phyloP scores from a whole-genome alignment of 2,113 vertebrate species.

The Ramphastos sulfuratus region DNA sequence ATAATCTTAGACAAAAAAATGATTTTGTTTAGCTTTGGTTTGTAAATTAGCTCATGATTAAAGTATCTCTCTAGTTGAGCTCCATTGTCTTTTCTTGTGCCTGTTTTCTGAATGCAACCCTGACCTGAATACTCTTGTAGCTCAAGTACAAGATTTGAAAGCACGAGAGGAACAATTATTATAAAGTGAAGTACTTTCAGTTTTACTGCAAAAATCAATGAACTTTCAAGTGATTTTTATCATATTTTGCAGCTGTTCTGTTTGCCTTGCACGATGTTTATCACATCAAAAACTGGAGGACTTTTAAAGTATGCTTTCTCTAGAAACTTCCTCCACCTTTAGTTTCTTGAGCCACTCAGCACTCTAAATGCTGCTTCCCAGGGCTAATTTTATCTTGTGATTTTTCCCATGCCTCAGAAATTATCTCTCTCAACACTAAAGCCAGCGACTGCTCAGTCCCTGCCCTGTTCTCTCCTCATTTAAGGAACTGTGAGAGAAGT shows the following conservation, averaged over 20 bases:
- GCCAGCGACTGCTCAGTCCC: neutral
- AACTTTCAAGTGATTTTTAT: constrained; percentile 86
- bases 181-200: constrained; percentile 83
- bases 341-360: neutral
- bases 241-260: constrained; percentile 80
- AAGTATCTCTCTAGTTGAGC: constrained; percentile 78
- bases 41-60: constrained; percentile 88
- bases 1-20: constrained; percentile 82
- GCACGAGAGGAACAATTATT: constrained; percentile 79
- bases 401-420: constrained; percentile 8
- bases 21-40: constrained; percentile 83
- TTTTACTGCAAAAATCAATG: constrained; percentile 85
- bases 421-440: neutral
- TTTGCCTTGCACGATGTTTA: constrained; percentile 72
- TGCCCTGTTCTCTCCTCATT: no score
- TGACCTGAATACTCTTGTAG: constrained; percentile 77
- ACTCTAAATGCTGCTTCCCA: neutral
- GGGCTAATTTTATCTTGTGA: neutral
- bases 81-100: constrained; percentile 75
- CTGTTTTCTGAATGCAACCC: constrained; percentile 72
- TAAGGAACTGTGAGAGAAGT: no score
- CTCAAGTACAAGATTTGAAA: constrained; percentile 81
- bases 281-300: constrained; percentile 46
- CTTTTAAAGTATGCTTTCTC: constrained; percentile 66
- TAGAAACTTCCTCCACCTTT: constrained; percentile 51